A percentile compares a stretch with the other conserved stretches of the same genome.
Evolutionary conservation across 2,797 vertebrate genomes (phyloP).

Genomic region (Thamnophis elegans): DNA sequence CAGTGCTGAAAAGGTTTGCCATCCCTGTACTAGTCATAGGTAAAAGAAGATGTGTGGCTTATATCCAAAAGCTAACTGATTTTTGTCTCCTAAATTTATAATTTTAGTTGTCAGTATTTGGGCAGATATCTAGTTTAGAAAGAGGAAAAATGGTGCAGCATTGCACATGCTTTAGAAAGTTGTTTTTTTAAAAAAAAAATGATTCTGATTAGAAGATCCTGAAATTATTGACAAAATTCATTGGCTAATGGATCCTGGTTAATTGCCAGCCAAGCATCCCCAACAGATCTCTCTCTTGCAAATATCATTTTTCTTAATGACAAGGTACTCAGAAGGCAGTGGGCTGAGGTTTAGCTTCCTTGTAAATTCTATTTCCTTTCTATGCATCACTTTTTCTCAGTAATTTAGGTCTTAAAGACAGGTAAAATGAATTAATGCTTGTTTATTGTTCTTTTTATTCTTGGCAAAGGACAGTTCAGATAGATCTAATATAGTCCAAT

Average conservation of each 20-base stretch:
- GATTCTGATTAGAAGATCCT: constrained; percentile 43
- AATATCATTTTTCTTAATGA: constrained; percentile 76
- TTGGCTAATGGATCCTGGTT: constrained; percentile 66
- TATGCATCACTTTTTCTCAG: constrained; percentile 9
- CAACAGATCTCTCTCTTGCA: constrained; percentile 67
- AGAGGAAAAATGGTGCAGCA: background rate
- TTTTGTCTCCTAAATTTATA: background rate
- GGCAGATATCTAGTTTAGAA: background rate
- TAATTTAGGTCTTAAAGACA: constrained; percentile 1
- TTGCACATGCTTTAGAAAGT: background rate
- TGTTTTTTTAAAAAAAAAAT: background rate
- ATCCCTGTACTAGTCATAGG: background rate
- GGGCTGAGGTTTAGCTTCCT: constrained; percentile 6
- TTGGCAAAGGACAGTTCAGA: background rate
- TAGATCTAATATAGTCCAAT: background rate
- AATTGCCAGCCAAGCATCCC: constrained; percentile 66
- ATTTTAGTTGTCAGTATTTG: background rate
- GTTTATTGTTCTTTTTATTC: background rate
- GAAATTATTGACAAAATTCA: constrained; percentile 75
- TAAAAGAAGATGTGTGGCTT: background rate
- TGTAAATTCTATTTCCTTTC: background rate
- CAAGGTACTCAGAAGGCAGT: constrained; percentile 55
- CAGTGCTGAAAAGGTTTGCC: too few species aligned
- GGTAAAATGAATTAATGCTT: background rate
- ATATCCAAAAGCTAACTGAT: background rate